Conservation (phyloP, 2,797 vertebrate species). For the Sorex maritimensis region DNA sequence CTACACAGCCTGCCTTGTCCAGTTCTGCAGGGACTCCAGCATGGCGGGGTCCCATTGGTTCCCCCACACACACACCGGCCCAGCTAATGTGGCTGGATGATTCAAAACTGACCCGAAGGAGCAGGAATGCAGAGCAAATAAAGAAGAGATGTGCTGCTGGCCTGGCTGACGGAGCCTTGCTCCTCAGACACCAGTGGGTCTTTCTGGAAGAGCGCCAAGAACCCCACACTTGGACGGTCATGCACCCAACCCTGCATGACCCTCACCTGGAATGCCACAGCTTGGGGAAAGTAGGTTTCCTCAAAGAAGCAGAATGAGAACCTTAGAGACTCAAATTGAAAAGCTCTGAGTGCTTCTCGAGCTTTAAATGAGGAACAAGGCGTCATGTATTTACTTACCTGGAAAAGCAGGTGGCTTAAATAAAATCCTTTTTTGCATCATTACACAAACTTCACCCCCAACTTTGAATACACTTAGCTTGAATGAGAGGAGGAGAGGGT, state of each 20-base stretch:
- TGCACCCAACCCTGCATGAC: too few species aligned
- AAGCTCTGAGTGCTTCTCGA: background rate
- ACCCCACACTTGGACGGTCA: too few species aligned
- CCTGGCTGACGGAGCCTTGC: too few species aligned
- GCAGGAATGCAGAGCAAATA: accelerated
- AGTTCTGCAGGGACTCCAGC: accelerated
- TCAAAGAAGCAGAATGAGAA: background rate
- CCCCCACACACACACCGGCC: background rate
- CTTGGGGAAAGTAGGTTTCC: background rate
- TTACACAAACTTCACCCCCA: background rate
- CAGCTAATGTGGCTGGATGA: background rate
- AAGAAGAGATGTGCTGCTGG: too few species aligned
- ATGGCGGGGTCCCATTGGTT: accelerated
- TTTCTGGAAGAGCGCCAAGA: too few species aligned
- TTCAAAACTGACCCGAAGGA: background rate
- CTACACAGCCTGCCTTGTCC: accelerated
- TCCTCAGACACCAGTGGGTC: too few species aligned
- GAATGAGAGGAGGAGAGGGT: background rate
- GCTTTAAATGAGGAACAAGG: background rate
- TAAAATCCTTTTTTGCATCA: background rate
- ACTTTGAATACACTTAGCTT: background rate
- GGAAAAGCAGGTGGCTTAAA: background rate
- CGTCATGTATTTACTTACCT: accelerated
- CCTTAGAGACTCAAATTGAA: background rate
- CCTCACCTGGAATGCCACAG: background rate